phyloP scores from a whole-genome alignment of 2,888 invertebrate species.

The Drosophila neutralis region DNA sequence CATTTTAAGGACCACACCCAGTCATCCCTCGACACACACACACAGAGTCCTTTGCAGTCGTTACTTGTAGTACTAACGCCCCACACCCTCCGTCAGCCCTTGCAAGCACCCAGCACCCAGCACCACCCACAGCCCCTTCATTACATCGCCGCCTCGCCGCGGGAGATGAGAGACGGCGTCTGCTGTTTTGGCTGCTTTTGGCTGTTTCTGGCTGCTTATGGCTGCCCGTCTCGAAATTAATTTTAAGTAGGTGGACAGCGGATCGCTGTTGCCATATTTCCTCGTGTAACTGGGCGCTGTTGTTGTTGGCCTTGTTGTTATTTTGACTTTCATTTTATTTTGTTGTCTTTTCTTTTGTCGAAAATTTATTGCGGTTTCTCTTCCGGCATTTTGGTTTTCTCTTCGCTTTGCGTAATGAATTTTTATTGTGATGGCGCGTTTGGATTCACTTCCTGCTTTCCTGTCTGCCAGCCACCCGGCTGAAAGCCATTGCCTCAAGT shows the following conservation, averaged over 20 bases:
- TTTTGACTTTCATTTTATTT: constrained; percentile 3
- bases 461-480: constrained; percentile 4
- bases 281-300: constrained; percentile 67
- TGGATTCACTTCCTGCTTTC: constrained; percentile 64
- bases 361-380: constrained; percentile 77
- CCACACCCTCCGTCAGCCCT: not conserved
- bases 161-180: constrained; percentile 61
- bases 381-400: constrained; percentile 71
- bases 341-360: constrained; percentile 55
- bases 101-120: not conserved
- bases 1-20: constrained; percentile 51
- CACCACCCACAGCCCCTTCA: constrained; percentile 25
- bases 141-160: constrained; percentile 58
- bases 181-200: constrained; percentile 33
- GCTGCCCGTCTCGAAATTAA: constrained; percentile 63
- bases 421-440: constrained; percentile 78
- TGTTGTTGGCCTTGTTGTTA: constrained; percentile 53
- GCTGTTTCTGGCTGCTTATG: constrained; percentile 31
- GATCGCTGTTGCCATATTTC: constrained; percentile 77
- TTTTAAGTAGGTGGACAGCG: constrained; percentile 81
- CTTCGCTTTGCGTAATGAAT: constrained; percentile 75
- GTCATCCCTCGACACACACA: constrained; percentile 20
- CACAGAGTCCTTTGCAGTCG: constrained; percentile 37
- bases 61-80: constrained; percentile 13
- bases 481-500: constrained; percentile 30